These are phyloP conservation scores for Gymnarchus niloticus DNA, from an alignment of 2,113 vertebrate species.

Conservation along the genomic window DNA sequence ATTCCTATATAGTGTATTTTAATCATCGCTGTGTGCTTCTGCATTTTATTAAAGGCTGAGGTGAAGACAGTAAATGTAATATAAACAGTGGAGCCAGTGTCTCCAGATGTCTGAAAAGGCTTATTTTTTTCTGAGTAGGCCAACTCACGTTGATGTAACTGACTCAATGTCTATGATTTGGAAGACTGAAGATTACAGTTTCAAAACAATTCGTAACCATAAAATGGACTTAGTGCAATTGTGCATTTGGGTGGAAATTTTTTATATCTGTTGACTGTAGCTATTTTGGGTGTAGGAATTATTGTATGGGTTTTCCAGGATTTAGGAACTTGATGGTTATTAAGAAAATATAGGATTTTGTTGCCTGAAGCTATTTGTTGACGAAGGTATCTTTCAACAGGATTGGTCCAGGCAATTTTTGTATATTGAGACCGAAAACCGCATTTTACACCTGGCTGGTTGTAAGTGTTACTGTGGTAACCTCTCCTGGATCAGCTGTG, in stretches of 20 bases:
- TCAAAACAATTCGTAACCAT: not conserved
- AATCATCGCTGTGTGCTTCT: not conserved
- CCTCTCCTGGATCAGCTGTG: not conserved
- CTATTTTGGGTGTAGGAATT: not conserved
- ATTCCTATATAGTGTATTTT: not conserved
- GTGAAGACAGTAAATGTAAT: not conserved
- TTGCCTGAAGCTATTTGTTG: not conserved
- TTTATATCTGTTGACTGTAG: too few relatives aligned
- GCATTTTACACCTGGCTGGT: too few relatives aligned
- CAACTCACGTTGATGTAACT: too few relatives aligned
- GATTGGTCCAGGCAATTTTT: not conserved
- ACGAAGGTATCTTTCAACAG: not conserved
- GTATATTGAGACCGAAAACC: not conserved
- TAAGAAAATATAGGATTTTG: not conserved
- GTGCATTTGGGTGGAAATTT: not conserved
- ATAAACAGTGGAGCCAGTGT: not conserved
- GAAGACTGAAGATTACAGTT: not conserved
- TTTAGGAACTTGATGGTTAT: not conserved
- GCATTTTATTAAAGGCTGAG: not conserved
- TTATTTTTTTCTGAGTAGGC: too few relatives aligned
- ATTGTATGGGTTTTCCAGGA: not conserved
- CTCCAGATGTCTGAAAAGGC: not conserved
- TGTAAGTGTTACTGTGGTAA: not conserved
- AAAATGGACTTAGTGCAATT: not conserved
- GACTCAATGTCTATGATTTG: not conserved